Conservation (phyloP, 1,140 invertebrate genomes). For the Drosophila quadrilineata region DNA sequence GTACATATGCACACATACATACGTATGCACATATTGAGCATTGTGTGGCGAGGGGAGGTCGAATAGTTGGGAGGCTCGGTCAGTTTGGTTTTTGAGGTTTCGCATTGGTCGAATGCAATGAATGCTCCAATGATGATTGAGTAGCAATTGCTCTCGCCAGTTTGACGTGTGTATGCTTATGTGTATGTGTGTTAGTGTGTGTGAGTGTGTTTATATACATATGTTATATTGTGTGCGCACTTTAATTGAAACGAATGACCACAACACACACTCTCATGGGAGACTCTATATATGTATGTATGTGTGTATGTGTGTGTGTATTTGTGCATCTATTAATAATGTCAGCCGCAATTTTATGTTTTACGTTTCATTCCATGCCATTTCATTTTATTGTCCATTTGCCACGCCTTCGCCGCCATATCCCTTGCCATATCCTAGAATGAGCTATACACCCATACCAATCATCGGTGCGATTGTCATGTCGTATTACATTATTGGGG, state of each 20-base stretch:
- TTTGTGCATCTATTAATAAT: conserved; percentile 43
- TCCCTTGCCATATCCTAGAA: background rate
- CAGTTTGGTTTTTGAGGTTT: background rate
- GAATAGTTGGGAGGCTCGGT: background rate
- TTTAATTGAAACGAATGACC: conserved; percentile 44
- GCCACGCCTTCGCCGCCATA: background rate
- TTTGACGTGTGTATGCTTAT: background rate
- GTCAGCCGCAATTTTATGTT: conserved; percentile 47
- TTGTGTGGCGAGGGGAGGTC: background rate
- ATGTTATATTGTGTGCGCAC: conserved; percentile 19
- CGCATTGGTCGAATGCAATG: conserved; percentile 1
- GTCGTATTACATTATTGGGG: conserved; percentile 20
- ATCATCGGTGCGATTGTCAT: conserved; percentile 3
- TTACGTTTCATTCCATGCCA: conserved; percentile 45
- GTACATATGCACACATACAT: background rate
- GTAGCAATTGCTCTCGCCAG: conserved; percentile 3
- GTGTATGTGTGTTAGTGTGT: conserved; percentile 5
- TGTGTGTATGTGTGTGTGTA: background rate
- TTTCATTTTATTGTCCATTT: conserved; percentile 43
- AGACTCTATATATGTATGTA: background rate
- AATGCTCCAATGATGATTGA: conserved; percentile 13
- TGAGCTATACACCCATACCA: background rate
- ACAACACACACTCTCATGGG: conserved; percentile 6
- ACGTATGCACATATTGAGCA: background rate
- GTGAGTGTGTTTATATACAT: conserved; percentile 1